A percentile compares a stretch with the other conserved stretches of the same genome.
These are phyloP conservation scores for Eudyptes chrysolophus DNA, from an alignment of 2,113 vertebrate species.

Conservation along the genomic window DNA sequence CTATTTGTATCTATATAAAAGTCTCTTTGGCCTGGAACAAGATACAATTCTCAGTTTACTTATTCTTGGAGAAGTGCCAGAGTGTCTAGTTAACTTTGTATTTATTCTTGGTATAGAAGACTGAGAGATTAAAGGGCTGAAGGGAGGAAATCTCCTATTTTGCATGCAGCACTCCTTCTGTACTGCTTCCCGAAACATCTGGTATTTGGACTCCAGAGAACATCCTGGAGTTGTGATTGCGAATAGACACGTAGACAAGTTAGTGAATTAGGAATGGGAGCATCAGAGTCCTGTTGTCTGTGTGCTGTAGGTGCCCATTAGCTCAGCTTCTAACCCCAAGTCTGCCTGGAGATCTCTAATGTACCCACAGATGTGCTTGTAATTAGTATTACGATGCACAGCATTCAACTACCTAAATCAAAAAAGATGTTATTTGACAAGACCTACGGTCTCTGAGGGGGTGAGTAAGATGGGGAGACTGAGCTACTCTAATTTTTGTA, in stretches of 20 bases:
- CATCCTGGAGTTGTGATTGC: background rate
- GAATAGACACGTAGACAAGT: background rate
- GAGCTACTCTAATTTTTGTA: background rate
- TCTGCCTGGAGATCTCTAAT: background rate
- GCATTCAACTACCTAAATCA: background rate
- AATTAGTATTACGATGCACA: background rate
- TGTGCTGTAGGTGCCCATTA: background rate
- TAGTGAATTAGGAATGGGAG: background rate
- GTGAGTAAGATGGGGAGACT: background rate
- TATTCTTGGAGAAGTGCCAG: slow-evolving; percentile 32
- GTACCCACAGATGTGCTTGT: background rate
- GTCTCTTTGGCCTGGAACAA: slow-evolving; percentile 36
- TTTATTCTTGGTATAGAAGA: slow-evolving; percentile 36
- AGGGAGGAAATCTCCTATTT: background rate
- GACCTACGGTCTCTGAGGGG: background rate
- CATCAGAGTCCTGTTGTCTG: background rate
- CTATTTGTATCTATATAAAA: slow-evolving; percentile 40
- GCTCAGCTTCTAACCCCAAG: background rate
- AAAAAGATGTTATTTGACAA: background rate
- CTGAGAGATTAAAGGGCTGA: slow-evolving; percentile 20
- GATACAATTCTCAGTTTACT: slow-evolving; percentile 28
- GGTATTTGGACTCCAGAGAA: slow-evolving; percentile 20
- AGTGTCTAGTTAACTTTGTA: slow-evolving; percentile 36
- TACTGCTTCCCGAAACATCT: slow-evolving; percentile 2
- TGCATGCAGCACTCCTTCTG: background rate